Conservation (phyloP, 2,888 invertebrate genomes). For the Xestia c-nigrum region DNA sequence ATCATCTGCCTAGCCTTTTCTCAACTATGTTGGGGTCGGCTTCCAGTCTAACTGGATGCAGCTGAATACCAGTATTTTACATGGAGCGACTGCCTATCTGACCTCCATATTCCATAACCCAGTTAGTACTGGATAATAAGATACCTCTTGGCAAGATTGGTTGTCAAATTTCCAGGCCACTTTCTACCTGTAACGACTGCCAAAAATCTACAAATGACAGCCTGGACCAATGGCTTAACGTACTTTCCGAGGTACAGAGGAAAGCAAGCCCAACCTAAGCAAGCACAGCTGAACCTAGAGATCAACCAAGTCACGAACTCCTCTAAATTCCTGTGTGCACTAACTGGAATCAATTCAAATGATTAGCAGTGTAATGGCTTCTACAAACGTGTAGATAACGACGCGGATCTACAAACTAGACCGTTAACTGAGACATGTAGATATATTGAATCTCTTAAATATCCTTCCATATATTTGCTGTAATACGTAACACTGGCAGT, state of each 20-base stretch:
- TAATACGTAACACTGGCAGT: constrained; percentile 67
- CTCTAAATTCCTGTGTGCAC: constrained; percentile 18
- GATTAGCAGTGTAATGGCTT: constrained; percentile 54
- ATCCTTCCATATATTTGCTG: constrained; percentile 64
- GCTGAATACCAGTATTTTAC: too few species aligned
- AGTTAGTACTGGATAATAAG: too few species aligned
- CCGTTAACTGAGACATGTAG: constrained; percentile 59
- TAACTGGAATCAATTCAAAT: constrained; percentile 50
- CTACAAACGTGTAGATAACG: constrained; percentile 52
- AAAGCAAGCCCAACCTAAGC: neutral
- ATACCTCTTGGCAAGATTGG: too few species aligned
- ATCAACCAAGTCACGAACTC: neutral
- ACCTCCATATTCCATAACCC: too few species aligned
- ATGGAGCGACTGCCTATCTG: too few species aligned
- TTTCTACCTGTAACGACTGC: neutral
- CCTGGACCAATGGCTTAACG: neutral
- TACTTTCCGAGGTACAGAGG: neutral
- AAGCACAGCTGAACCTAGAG: neutral
- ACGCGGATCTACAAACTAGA: constrained; percentile 24
- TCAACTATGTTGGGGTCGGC: too few species aligned
- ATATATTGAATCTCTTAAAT: constrained; percentile 65
- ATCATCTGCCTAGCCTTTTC: too few species aligned
- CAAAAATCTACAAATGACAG: neutral
- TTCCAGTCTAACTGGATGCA: too few species aligned
- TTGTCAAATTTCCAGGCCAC: too few species aligned